These are phyloP conservation scores for Ferdinandea cuprea DNA, from an alignment of 2,888 invertebrate species.

Conservation along the genomic window DNA sequence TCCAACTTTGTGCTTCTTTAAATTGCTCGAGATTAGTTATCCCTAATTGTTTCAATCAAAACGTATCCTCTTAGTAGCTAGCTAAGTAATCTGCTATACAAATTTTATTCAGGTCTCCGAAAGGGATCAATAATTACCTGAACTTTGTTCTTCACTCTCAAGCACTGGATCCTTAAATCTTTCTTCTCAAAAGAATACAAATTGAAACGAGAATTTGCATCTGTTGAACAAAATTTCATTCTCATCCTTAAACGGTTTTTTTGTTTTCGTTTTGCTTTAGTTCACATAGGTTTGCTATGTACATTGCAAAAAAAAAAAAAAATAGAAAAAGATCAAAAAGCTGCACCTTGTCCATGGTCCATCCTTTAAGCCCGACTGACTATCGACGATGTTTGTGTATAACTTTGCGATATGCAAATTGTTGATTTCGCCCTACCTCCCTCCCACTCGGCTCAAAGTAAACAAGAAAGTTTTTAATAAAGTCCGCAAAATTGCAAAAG, in stretches of 20 bases:
- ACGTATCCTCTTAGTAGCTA: background rate
- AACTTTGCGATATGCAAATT: slow-evolving; percentile 69
- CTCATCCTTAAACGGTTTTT: slow-evolving; percentile 16
- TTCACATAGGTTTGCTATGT: background rate
- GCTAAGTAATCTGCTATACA: slow-evolving; percentile 14
- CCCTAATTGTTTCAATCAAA: background rate
- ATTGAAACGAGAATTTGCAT: slow-evolving; percentile 48
- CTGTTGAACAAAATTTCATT: slow-evolving; percentile 38
- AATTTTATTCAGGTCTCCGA: background rate
- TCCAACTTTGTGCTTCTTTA: no score
- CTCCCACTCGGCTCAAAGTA: slow-evolving; percentile 49
- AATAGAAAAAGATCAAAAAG: background rate
- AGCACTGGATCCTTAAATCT: slow-evolving; percentile 13
- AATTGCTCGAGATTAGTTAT: background rate
- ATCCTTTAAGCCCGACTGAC: slow-evolving; percentile 52
- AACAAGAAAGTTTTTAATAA: slow-evolving; percentile 70
- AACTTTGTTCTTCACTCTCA: slow-evolving; percentile 27
- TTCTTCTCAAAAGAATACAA: slow-evolving; percentile 44
- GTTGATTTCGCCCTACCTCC: slow-evolving; percentile 45
- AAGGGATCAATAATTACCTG: slow-evolving; percentile 41
- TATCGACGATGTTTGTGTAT: slow-evolving; percentile 54
- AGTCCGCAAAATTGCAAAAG: slow-evolving; percentile 58
- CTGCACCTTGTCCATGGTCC: slow-evolving; percentile 30
- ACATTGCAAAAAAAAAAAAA: slow-evolving; percentile 6
- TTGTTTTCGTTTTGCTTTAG: background rate